phyloP scores from a whole-genome alignment of 2,113 vertebrate species.

The Megalops atlanticus region DNA sequence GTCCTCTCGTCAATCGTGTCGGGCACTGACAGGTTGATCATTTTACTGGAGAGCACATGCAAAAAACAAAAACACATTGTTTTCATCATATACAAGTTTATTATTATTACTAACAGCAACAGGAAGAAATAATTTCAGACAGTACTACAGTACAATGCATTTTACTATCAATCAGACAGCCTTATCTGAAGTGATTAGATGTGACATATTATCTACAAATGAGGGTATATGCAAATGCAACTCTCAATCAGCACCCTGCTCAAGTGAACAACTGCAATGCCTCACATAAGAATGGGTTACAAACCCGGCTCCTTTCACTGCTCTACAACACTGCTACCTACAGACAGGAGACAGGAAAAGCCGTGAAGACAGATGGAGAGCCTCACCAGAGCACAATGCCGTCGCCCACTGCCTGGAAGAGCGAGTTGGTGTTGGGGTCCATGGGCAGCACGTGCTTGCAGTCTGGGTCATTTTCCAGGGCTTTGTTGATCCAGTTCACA shows the following conservation, averaged over 20 bases:
- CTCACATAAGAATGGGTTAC: too few relatives aligned
- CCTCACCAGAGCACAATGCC: constrained; percentile 88
- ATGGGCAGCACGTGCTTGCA: constrained; percentile 82
- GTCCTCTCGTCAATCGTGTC: constrained; percentile 97
- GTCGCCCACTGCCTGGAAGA: constrained; percentile 85
- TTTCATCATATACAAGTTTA: neutral
- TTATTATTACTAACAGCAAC: neutral
- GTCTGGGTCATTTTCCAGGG: constrained; percentile 84
- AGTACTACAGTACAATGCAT: neutral
- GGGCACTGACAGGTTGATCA: constrained; percentile 94
- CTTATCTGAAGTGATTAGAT: too few relatives aligned
- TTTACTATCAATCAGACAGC: neutral
- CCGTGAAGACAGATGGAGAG: neutral
- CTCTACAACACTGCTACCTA: neutral
- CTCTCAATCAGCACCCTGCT: too few relatives aligned
- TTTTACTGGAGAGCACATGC: constrained; percentile 78
- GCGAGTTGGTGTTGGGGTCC: constrained; percentile 81
- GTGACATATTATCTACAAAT: too few relatives aligned
- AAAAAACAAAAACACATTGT: neutral
- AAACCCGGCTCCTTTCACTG: too few relatives aligned
- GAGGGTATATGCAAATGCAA: too few relatives aligned
- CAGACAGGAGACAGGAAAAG: neutral
- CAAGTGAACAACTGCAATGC: neutral
- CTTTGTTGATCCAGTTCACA: constrained; percentile 91
- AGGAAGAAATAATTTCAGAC: neutral